Conservation (phyloP, 2,797 vertebrate genomes). For the Muscicapa comitata region DNA sequence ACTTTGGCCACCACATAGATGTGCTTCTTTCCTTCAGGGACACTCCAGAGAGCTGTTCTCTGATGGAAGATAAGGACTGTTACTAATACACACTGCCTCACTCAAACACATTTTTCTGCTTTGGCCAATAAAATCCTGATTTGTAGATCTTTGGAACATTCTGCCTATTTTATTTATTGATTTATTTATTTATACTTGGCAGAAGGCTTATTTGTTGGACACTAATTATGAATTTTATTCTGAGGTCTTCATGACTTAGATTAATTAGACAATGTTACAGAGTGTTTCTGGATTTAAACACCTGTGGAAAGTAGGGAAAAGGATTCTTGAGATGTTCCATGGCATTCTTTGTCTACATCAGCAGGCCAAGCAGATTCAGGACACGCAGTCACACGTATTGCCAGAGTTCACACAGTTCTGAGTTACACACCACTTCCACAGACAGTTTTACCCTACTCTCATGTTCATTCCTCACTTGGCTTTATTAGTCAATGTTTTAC, state of each 20-base stretch:
- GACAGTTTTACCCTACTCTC: neutral
- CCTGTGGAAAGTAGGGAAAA: neutral
- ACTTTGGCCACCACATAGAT: neutral
- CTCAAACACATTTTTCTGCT: slow-evolving; percentile 17
- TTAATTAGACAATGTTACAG: neutral
- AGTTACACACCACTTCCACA: neutral
- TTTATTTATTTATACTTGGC: slow-evolving; percentile 1
- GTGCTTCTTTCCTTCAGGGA: neutral
- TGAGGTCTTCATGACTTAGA: neutral
- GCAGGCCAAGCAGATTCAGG: neutral
- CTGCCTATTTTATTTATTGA: neutral
- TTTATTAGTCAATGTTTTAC: neutral
- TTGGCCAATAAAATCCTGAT: slow-evolving; percentile 3
- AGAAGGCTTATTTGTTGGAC: neutral
- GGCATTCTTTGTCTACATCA: neutral
- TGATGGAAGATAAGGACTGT: slow-evolving; percentile 48
- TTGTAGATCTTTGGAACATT: slow-evolving; percentile 20
- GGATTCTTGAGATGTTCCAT: neutral
- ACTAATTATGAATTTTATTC: neutral
- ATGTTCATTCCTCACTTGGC: neutral
- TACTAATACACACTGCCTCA: neutral
- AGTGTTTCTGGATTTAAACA: neutral
- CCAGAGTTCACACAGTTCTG: neutral
- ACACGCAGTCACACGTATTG: neutral
- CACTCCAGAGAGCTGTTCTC: slow-evolving; percentile 9